Evolutionary conservation across 2,888 invertebrate genomes (phyloP).

Genomic region (Machimus atricapillus): DNA sequence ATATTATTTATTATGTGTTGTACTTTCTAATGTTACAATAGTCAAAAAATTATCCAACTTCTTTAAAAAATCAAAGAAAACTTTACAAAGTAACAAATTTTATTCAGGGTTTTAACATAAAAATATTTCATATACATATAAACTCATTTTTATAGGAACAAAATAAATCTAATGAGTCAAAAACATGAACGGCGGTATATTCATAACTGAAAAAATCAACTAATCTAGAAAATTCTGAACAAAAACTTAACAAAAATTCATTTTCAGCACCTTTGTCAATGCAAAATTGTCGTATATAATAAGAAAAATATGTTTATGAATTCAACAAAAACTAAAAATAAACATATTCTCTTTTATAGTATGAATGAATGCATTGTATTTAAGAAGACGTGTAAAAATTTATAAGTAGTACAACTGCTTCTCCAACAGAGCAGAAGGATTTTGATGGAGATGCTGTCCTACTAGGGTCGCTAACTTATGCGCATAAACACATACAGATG

Average conservation of each 20-base stretch:
- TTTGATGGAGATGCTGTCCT: conserved; percentile 77
- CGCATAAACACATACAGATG: conserved; percentile 93
- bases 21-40: too few species aligned
- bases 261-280: too few species aligned
- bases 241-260: too few species aligned
- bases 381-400: conserved; percentile 48
- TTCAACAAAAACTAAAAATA: not conserved
- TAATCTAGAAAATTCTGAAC: too few species aligned
- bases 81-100: not conserved
- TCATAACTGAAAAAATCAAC: not conserved
- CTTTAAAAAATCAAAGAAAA: not conserved
- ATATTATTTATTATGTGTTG: too few species aligned
- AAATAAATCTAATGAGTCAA: not conserved
- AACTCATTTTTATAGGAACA: not conserved
- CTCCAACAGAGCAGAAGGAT: conserved; percentile 69
- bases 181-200: not conserved
- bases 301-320: too few species aligned
- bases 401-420: conserved; percentile 76
- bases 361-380: not conserved
- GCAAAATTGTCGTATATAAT: too few species aligned
- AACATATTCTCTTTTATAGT: not conserved
- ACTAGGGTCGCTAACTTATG: conserved; percentile 92
- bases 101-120: not conserved
- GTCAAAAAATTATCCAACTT: not conserved
- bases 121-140: not conserved